Base-by-base conservation (phyloP, 23 tunicate species). In the Clavelina lepadiformis region DNA sequence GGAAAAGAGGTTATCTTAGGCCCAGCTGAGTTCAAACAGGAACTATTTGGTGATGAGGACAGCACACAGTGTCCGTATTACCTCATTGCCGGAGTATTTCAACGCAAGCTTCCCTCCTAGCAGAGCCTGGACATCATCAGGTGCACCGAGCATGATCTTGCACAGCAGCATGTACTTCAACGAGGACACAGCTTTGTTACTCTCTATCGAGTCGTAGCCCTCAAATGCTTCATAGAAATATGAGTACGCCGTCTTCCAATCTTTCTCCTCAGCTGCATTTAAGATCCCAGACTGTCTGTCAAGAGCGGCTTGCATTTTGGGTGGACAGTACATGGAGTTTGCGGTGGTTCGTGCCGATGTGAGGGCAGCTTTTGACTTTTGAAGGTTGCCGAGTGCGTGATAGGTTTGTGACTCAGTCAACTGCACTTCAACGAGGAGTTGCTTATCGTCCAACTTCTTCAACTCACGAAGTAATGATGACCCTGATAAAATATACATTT, bases 151-250 rank as follows among this genome's bases (percentile, higher is more conserved):
- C 89, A 82, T 73, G 37, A 82, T 57, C 60, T 89, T 89, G 55
- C 97, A 89, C 50, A 89, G 70, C 50, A 89, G 61, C 97, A 89
- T 89, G 83, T 89, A 89, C 60, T 89, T 89, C 56, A 89, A 57
- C 25, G 97, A 86, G 0, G 83, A 63, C 3, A 89, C 74, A 15
- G 97, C 97, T 33, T 85, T 86, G 46, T 89, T 89, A 83, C 80
- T 89, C 51, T 89, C 97, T 36, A 89, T 89, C 38, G 97, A 89
- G 71, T 89, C 97, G 30, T 81, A 89, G 15, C 99, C 99, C 38
- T 94, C 99, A 46, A 94, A 94, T 28, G 99, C 99, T 44, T 94
- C 99, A 68, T 94, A 94, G 46, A 94, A 94, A 51, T 94, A 94
- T 15, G 96, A 86, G 72, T 86, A 94, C 5, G 99, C 99, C 1